Percentiles rank a stretch among this genome's conserved stretches.
Conservation (phyloP, 1,140 invertebrate species). For the Rhynchophorus ferrugineus region DNA sequence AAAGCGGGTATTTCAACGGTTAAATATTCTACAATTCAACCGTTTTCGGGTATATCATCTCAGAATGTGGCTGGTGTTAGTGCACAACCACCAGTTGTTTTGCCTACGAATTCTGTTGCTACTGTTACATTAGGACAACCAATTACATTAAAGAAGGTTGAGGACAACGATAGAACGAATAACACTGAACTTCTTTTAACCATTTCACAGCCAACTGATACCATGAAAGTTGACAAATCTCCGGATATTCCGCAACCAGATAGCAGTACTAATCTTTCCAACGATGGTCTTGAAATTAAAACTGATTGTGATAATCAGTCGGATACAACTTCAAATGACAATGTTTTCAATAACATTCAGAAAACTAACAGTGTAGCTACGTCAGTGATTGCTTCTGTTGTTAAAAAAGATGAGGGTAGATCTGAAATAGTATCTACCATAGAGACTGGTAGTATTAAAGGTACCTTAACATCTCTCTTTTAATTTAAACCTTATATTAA, state of each 20-base stretch:
- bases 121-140: conserved; percentile 37
- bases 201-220: conserved; percentile 34
- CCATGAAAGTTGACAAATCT: conserved; percentile 19
- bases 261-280: conserved; percentile 31
- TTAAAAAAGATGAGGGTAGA: conserved; percentile 24
- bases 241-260: conserved; percentile 31
- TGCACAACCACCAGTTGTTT: conserved; percentile 33
- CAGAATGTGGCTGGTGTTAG: conserved; percentile 33
- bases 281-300: conserved; percentile 25
- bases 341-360: conserved; percentile 25
- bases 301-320: conserved; percentile 21
- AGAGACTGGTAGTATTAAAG: conserved; percentile 7
- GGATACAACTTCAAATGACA: conserved; percentile 22
- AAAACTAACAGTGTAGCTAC: conserved; percentile 35
- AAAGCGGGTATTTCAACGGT: conserved; percentile 43
- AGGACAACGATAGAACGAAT: conserved; percentile 28
- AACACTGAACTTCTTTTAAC: conserved; percentile 36
- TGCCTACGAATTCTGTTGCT: conserved; percentile 34
- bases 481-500: too few species aligned
- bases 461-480: conserved; percentile 9
- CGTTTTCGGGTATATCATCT: conserved; percentile 39
- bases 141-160: conserved; percentile 36
- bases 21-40: conserved; percentile 44
- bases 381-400: conserved; percentile 34
- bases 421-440: background rate